Conservation (phyloP, 2,888 invertebrate genomes). For the Polia nebulosa region DNA sequence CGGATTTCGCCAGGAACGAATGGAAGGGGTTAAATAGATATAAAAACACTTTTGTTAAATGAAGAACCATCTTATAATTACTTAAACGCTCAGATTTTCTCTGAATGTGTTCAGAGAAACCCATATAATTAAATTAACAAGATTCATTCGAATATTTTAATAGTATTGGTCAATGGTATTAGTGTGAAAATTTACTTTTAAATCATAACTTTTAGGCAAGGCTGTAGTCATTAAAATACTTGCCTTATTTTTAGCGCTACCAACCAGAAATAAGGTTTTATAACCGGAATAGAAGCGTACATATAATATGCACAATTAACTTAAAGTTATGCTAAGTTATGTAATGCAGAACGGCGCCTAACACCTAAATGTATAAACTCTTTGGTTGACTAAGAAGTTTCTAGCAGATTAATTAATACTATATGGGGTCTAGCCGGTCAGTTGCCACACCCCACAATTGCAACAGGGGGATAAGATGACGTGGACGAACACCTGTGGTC, state of each 20-base stretch:
- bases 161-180: not conserved
- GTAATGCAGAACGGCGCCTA: constrained; percentile 37
- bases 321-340: constrained; percentile 49
- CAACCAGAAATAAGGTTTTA: constrained; percentile 40
- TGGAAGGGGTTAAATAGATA: constrained; percentile 1
- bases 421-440: not conserved
- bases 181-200: not conserved
- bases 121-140: not conserved
- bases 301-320: constrained; percentile 44
- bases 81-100: not conserved
- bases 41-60: not conserved
- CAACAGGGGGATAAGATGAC: constrained; percentile 26
- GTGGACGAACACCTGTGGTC: constrained; percentile 6
- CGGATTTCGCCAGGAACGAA: not conserved
- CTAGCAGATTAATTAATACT: not conserved
- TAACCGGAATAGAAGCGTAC: constrained; percentile 39
- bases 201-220: constrained; percentile 2
- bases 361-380: constrained; percentile 16
- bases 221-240: constrained; percentile 22
- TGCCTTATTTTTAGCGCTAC: constrained; percentile 21
- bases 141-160: not conserved
- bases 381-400: constrained; percentile 12
- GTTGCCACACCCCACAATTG: constrained; percentile 22
- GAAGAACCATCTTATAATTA: not conserved
- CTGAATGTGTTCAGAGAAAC: not conserved